Evolutionary conservation across 92 coral and sea anemone genomes (phyloP), one percentile per base, ranked within the genome.

Genomic region (Epizoanthus fatuus): DNA sequence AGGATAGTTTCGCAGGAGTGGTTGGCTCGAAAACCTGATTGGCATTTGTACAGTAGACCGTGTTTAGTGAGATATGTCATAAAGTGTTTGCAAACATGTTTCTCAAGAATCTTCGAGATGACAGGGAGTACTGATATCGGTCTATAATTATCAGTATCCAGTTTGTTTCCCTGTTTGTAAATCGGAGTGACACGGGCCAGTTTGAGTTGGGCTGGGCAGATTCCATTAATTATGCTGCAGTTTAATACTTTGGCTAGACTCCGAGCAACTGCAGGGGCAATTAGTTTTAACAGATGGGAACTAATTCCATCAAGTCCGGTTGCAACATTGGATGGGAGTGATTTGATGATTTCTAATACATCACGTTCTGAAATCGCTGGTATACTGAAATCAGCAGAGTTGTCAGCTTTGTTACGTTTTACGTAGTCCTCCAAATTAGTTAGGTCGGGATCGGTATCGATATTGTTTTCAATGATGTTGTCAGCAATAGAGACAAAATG

Each of bases 81-180:
- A 15, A 57, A 8, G 56, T 83, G 38, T 53, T 68, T 69, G 75
- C 58, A 69, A 4, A 69, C 79, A 15, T n/a, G n/a, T n/a, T n/a
- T n/a, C n/a, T n/a, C n/a, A n/a, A n/a, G n/a, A n/a, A n/a, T n/a
- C n/a, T n/a, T n/a, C n/a, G n/a, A n/a, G n/a, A n/a, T n/a, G n/a
- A n/a, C n/a, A n/a, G n/a, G n/a, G n/a, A n/a, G n/a, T n/a, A n/a
- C n/a, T n/a, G n/a, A n/a, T n/a, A n/a, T n/a, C n/a, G n/a, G n/a
- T n/a, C n/a, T n/a, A n/a, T n/a, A n/a, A n/a, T n/a, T n/a, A n/a
- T n/a, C n/a, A n/a, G n/a, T n/a, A n/a, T n/a, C n/a, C n/a, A n/a
- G n/a, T n/a, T n/a, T 84, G 88, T 74, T 84, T 54, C 90, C 90
- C 44, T 87, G 86, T 87, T 87, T 87, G 79, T 87, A 37, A 16